phyloP scores from a whole-genome alignment of 2,888 invertebrate genomes.

The Rambutsinella grinnellia region DNA sequence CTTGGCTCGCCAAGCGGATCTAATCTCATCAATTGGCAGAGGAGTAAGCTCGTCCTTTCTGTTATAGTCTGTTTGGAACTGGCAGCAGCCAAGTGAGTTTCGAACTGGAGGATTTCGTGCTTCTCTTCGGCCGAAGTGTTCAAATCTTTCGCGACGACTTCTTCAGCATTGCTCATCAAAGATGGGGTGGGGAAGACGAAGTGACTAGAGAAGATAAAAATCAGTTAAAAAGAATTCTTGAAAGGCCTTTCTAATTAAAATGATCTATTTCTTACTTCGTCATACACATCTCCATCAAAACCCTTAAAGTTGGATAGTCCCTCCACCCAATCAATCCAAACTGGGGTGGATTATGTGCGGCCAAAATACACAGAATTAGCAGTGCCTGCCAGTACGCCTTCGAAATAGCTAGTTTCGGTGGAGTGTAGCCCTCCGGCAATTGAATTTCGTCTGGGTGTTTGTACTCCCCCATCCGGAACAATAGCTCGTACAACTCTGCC shows the following conservation, averaged over 20 bases:
- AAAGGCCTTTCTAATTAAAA: not conserved
- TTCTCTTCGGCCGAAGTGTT: constrained; percentile 81
- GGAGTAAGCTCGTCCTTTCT: constrained; percentile 87
- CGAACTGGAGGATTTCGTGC: constrained; percentile 87
- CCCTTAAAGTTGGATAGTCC: constrained; percentile 89
- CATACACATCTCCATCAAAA: constrained; percentile 96
- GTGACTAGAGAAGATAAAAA: constrained; percentile 71
- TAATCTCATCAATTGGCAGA: constrained; percentile 87
- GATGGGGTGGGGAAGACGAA: constrained; percentile 80
- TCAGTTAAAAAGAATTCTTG: constrained; percentile 9
- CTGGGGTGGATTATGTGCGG: constrained; percentile 91
- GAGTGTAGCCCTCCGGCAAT: constrained; percentile 85
- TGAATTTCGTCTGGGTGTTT: constrained; percentile 93
- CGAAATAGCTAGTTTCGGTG: constrained; percentile 92
- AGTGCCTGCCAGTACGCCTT: constrained; percentile 96
- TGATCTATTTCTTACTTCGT: constrained; percentile 78
- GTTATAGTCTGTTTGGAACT: constrained; percentile 90
- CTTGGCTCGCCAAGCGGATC: constrained; percentile 88
- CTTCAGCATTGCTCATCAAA: constrained; percentile 74
- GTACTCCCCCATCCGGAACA: constrained; percentile 92
- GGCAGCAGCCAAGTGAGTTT: constrained; percentile 91
- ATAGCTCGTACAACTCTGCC: constrained; percentile 87
- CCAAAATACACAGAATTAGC: constrained; percentile 86
- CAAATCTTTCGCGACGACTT: constrained; percentile 76
- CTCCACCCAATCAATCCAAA: constrained; percentile 91